phyloP scores from a whole-genome alignment of 2,797 vertebrate species.

The Scyliorhinus canicula region DNA sequence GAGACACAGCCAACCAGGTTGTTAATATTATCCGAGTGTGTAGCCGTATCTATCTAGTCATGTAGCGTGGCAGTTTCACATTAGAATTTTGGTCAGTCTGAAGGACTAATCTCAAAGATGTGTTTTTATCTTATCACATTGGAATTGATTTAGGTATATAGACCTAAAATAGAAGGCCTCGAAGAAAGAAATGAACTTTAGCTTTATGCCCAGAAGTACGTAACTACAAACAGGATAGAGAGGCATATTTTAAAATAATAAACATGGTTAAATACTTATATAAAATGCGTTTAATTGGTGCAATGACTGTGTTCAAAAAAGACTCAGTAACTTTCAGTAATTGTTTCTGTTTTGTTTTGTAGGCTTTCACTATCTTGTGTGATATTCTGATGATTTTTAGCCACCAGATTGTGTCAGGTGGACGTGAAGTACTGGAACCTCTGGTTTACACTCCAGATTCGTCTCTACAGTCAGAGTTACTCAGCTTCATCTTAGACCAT shows the following conservation, averaged over 20 bases:
- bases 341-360: conserved; percentile 42
- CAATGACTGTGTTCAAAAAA: conserved; percentile 5
- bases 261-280: background rate
- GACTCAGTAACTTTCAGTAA: conserved; percentile 26
- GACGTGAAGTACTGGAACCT: conserved; percentile 86
- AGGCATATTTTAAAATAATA: background rate
- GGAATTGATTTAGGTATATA: background rate
- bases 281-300: background rate
- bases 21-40: background rate
- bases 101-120: background rate
- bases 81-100: background rate
- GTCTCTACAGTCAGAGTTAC: conserved; percentile 85
- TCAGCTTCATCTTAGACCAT: conserved; percentile 95
- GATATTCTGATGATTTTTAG: conserved; percentile 98
- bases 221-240: background rate
- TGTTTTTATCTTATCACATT: background rate
- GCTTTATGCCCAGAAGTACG: background rate
- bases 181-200: background rate
- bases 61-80: background rate
- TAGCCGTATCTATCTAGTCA: background rate
- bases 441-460: conserved; percentile 88
- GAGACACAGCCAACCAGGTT: background rate
- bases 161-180: background rate
- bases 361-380: conserved; percentile 98
- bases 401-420: conserved; percentile 94